Evolutionary conservation across 2,888 invertebrate genomes (phyloP).

Genomic region (Leptogaster cylindrica): DNA sequence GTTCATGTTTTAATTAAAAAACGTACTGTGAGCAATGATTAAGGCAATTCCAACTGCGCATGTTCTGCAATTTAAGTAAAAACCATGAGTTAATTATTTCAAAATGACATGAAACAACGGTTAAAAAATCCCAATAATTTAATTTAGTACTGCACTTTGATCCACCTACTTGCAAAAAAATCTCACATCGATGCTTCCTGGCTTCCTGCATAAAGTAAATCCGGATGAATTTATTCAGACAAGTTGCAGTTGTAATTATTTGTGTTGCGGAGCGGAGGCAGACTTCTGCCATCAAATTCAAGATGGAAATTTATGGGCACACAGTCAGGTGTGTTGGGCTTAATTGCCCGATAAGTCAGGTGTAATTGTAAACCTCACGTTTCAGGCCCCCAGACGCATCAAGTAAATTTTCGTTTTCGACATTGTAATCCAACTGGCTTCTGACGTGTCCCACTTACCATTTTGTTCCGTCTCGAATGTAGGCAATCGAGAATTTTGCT

Average conservation of each 20-base stretch:
- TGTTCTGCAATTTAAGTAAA: too few species aligned
- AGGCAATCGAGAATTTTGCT: conserved; percentile 8
- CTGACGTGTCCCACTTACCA: conserved; percentile 8
- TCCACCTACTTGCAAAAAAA: too few species aligned
- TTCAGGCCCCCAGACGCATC: not conserved
- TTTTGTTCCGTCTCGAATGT: not conserved
- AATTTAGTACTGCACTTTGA: too few species aligned
- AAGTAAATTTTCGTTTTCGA: not conserved
- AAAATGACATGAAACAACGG: too few species aligned
- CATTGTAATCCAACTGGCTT: not conserved
- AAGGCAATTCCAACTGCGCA: too few species aligned
- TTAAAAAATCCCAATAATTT: too few species aligned
- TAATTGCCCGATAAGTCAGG: not conserved
- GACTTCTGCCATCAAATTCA: not conserved
- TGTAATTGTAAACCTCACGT: not conserved
- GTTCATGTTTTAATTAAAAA: too few species aligned
- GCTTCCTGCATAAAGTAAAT: too few species aligned
- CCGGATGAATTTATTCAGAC: not conserved
- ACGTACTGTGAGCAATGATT: too few species aligned
- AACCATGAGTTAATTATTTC: too few species aligned
- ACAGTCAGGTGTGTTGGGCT: not conserved
- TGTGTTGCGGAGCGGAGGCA: not conserved
- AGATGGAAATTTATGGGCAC: not conserved
- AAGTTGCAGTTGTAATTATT: not conserved
- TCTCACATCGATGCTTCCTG: too few species aligned